These are phyloP conservation scores for Drosophila cognata DNA, from an alignment of 2,888 invertebrate genomes.

Conservation along the genomic window DNA sequence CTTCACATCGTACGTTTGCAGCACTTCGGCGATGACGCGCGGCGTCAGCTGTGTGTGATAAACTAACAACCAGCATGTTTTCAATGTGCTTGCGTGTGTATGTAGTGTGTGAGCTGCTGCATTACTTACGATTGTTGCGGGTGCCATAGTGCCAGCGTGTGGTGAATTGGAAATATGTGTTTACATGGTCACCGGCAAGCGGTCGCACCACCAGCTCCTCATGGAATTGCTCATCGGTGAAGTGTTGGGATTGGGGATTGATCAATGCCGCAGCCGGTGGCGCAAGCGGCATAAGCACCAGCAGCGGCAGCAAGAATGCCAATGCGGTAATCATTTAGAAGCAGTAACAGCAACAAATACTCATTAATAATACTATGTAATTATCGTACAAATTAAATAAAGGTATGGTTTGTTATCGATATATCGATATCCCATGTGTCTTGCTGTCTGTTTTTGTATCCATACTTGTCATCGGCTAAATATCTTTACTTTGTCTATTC, in stretches of 20 bases:
- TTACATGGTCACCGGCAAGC: slow-evolving; percentile 92
- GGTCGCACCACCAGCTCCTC: slow-evolving; percentile 96
- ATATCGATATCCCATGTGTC: slow-evolving; percentile 9
- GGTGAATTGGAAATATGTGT: slow-evolving; percentile 96
- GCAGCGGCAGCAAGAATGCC: slow-evolving; percentile 19
- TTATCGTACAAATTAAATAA: slow-evolving; percentile 35
- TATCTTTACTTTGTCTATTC: neutral
- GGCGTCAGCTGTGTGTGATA: slow-evolving; percentile 95
- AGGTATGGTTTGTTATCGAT: slow-evolving; percentile 31
- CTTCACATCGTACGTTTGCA: slow-evolving; percentile 92
- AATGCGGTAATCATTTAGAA: slow-evolving; percentile 35
- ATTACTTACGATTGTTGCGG: slow-evolving; percentile 87
- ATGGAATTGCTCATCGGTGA: slow-evolving; percentile 89
- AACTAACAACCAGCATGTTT: slow-evolving; percentile 85
- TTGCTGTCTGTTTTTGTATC: neutral
- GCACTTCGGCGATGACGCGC: slow-evolving; percentile 94
- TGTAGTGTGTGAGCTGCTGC: neutral
- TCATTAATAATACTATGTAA: slow-evolving; percentile 38
- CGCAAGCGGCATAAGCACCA: slow-evolving; percentile 4
- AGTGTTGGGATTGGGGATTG: slow-evolving; percentile 23
- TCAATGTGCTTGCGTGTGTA: neutral
- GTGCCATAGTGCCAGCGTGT: slow-evolving; percentile 90
- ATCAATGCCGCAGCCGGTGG: slow-evolving; percentile 2
- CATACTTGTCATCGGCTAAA: neutral
- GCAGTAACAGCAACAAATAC: slow-evolving; percentile 28